Evolutionary conservation across 2,888 invertebrate genomes (phyloP).

Genomic region (Caenorhabditis becei): DNA sequence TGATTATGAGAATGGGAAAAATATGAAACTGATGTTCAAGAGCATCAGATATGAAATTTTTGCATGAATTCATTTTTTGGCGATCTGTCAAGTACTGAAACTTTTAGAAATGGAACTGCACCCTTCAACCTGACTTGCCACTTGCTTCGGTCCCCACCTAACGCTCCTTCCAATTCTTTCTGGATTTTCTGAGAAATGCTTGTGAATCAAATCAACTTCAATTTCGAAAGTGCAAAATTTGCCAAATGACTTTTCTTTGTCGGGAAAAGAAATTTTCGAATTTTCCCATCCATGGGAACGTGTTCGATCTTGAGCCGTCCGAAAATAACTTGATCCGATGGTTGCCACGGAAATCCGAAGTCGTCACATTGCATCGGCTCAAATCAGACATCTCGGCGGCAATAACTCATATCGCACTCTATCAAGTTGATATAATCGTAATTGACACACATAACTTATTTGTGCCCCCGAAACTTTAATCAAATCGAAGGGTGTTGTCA

Average conservation of each 20-base stretch:
- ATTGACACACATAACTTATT: neutral
- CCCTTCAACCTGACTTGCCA: no score
- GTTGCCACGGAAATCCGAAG: neutral
- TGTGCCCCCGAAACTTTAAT: neutral
- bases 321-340: neutral
- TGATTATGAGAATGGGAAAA: no score
- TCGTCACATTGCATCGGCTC: neutral
- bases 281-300: neutral
- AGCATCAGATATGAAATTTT: no score
- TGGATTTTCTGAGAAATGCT: neutral
- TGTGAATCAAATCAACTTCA: neutral
- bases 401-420: neutral
- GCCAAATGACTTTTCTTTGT: neutral
- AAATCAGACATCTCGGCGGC: neutral
- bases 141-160: no score
- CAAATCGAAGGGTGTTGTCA: neutral
- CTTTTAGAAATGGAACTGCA: no score
- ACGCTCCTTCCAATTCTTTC: no score
- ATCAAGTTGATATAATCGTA: neutral
- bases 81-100: no score
- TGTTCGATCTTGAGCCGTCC: neutral
- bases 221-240: neutral
- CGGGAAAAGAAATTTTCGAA: neutral
- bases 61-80: no score
- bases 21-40: no score